Evolutionary conservation across 2,797 vertebrate genomes (phyloP).

Genomic region (Chanos chanos): DNA sequence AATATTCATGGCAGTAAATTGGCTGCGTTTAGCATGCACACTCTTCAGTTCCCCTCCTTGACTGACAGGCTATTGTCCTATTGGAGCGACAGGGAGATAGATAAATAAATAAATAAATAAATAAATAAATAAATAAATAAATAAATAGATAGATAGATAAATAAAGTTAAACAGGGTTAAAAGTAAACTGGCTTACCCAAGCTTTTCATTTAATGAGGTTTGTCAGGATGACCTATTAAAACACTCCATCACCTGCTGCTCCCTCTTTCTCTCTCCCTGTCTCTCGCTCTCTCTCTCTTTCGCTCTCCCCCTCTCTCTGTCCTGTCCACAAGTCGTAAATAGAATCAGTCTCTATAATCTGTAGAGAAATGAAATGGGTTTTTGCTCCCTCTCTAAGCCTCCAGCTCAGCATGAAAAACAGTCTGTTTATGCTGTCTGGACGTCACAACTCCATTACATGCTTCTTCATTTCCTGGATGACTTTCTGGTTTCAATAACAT

Average conservation of each 20-base stretch:
- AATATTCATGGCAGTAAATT: no score
- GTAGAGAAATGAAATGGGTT: conserved; percentile 65
- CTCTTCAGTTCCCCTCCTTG: no score
- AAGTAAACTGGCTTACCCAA: no score
- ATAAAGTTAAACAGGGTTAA: conserved; percentile 15
- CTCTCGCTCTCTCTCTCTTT: conserved; percentile 13
- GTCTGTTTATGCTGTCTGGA: conserved; percentile 40
- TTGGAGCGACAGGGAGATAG: no score
- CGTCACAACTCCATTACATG: conserved; percentile 49
- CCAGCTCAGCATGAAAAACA: conserved; percentile 59
- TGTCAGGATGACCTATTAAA: conserved; percentile 64
- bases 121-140: conserved; percentile 23
- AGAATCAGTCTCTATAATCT: conserved; percentile 65
- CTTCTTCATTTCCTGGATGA: conserved; percentile 36
- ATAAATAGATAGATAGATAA: conserved; percentile 42
- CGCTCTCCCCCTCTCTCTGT: conserved; percentile 21
- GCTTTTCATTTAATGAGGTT: conserved; percentile 54
- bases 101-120: no score
- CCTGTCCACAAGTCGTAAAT: conserved; percentile 56
- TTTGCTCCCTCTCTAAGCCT: conserved; percentile 49
- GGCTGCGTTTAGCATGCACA: no score
- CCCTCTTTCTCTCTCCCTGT: conserved; percentile 20
- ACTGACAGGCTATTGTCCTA: no score
- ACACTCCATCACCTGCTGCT: conserved; percentile 47
- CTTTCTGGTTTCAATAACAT: conserved; percentile 25